phyloP scores from a whole-genome alignment of 2,113 vertebrate genomes.

The Anseranas semipalmata region DNA sequence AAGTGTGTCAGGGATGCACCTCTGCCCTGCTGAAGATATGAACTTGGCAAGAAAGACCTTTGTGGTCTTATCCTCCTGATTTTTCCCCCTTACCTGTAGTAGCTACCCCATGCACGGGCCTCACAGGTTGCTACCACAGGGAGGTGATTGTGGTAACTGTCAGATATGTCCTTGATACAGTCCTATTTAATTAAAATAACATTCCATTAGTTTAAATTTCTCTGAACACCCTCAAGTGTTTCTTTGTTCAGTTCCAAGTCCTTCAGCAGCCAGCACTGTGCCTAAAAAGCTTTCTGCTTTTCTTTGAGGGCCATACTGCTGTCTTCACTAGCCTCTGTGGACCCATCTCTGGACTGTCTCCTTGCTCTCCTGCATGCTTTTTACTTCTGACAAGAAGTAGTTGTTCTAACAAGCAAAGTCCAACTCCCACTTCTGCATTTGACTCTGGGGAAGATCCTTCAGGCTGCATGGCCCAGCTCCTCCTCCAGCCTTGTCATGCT shows the following conservation, averaged over 20 bases:
- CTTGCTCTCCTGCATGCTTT: not conserved
- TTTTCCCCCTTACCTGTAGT: not conserved
- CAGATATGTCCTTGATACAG: not conserved
- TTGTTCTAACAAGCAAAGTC: not conserved
- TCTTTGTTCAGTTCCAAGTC: not conserved
- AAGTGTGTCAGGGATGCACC: not conserved
- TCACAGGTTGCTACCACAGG: not conserved
- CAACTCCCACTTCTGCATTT: not conserved
- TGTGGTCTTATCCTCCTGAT: not conserved
- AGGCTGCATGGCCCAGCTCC: not conserved
- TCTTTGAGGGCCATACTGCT: not conserved
- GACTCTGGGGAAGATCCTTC: conserved; percentile 23
- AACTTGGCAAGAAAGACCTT: not conserved
- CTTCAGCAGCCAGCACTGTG: not conserved
- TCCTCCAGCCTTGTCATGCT: conserved; percentile 45
- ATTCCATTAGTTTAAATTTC: not conserved
- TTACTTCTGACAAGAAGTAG: not conserved
- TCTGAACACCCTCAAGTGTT: not conserved
- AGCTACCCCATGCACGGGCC: not conserved
- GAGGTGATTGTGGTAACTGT: not conserved
- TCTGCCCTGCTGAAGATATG: not conserved
- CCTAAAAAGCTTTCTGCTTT: not conserved
- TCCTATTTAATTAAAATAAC: not conserved
- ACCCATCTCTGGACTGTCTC: not conserved
- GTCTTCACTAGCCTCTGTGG: not conserved